These are phyloP conservation scores for Branchellion lobata DNA, from an alignment of 2,888 invertebrate genomes.

Conservation along the genomic window DNA sequence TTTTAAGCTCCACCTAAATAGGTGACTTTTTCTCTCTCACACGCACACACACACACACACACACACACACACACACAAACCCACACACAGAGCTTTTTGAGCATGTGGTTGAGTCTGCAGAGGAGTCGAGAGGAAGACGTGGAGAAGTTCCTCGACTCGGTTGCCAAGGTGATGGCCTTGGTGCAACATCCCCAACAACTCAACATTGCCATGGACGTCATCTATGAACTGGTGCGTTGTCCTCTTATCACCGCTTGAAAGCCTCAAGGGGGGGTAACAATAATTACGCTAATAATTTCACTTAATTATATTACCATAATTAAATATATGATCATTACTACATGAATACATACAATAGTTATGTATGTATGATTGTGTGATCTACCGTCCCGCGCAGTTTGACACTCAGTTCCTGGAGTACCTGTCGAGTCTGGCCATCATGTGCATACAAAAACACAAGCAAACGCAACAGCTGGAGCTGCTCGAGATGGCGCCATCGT, in stretches of 20 bases:
- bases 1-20: too few species aligned
- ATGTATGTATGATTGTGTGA: neutral
- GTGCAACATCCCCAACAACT: constrained; percentile 47
- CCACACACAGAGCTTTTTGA: constrained; percentile 46
- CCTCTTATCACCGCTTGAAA: too few species aligned
- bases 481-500: neutral
- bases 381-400: constrained; percentile 47
- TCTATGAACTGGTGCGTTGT: constrained; percentile 47
- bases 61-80: neutral
- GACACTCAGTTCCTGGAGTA: constrained; percentile 50
- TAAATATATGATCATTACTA: too few species aligned
- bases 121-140: constrained; percentile 45
- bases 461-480: constrained; percentile 48
- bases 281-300: too few species aligned
- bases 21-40: too few species aligned
- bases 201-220: constrained; percentile 46
- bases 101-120: constrained; percentile 47
- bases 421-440: constrained; percentile 49
- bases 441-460: constrained; percentile 49
- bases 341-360: too few species aligned
- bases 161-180: constrained; percentile 48
- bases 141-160: constrained; percentile 49
- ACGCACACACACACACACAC: too few species aligned
- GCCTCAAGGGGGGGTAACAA: too few species aligned
- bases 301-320: too few species aligned